Percentiles rank a stretch among this genome's conserved stretches.
Evolutionary conservation across 2,113 vertebrate genomes (phyloP).

Genomic region (Platycercus adscitus): DNA sequence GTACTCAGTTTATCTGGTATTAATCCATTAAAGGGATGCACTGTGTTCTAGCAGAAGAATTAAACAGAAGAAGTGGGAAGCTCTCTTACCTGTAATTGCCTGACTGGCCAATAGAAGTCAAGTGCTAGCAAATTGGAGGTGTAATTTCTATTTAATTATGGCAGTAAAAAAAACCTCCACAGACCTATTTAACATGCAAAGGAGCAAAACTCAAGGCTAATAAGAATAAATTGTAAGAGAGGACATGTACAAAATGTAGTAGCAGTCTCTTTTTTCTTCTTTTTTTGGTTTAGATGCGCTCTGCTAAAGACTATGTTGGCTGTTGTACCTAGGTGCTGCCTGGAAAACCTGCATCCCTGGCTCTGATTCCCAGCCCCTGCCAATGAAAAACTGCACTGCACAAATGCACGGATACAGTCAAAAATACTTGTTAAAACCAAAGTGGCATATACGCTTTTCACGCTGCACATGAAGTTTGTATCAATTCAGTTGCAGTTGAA

Average conservation of each 20-base stretch:
- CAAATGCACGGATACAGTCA: not conserved
- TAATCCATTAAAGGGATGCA: constrained; percentile 25
- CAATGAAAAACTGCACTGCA: not conserved
- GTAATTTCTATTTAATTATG: constrained; percentile 63
- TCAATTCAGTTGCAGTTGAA: not conserved
- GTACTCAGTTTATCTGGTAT: not conserved
- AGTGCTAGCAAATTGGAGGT: constrained; percentile 59
- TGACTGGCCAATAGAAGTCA: constrained; percentile 65
- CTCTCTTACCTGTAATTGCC: constrained; percentile 67
- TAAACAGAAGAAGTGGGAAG: constrained; percentile 41
- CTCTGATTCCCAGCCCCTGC: not conserved
- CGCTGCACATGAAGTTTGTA: not conserved
- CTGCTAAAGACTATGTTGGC: not conserved
- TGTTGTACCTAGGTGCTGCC: not conserved
- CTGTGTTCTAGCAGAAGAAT: constrained; percentile 15
- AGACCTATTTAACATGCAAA: constrained; percentile 56
- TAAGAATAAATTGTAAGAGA: constrained; percentile 21
- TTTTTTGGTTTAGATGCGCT: not conserved
- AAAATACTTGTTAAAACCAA: not conserved
- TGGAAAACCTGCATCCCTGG: not conserved
- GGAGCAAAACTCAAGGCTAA: constrained; percentile 53
- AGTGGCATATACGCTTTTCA: not conserved
- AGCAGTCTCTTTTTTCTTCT: not conserved
- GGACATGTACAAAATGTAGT: not conserved
- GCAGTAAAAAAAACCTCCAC: constrained; percentile 54